Conservation (phyloP, 1,140 invertebrate species). For the Megathymus violae region DNA sequence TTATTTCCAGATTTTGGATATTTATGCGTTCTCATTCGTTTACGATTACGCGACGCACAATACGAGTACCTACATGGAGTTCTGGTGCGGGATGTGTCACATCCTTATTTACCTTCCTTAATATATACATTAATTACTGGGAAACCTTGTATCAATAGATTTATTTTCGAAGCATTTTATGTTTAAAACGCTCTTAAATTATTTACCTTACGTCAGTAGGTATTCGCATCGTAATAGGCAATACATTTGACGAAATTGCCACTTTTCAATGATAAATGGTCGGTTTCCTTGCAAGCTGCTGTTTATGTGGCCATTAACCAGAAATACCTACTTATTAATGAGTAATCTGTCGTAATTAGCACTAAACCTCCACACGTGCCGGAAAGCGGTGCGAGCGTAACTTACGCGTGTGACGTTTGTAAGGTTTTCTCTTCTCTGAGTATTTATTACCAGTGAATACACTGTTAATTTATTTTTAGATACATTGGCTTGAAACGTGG, state of each 20-base stretch:
- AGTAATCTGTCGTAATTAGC: constrained; percentile 53
- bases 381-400: constrained; percentile 15
- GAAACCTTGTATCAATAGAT: no score
- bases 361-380: constrained; percentile 25
- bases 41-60: no score
- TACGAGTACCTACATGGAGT: no score
- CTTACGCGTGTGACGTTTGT: constrained; percentile 26
- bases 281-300: constrained; percentile 58
- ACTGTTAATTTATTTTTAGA: background rate
- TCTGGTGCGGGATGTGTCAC: no score
- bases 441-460: constrained; percentile 9
- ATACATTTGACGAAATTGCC: constrained; percentile 63
- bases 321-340: constrained; percentile 79
- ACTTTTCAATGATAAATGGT: constrained; percentile 77
- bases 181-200: no score
- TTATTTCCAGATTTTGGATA: no score
- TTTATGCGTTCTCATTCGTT: no score
- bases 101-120: no score
- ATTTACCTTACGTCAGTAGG: no score
- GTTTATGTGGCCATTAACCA: constrained; percentile 78
- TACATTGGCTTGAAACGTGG: no score
- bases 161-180: no score
- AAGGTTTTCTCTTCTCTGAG: constrained; percentile 24
- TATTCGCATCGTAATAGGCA: constrained; percentile 41
- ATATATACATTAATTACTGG: no score